Conservation (phyloP, 2,797 vertebrate species). For the Chiroxiphia lanceolata region DNA sequence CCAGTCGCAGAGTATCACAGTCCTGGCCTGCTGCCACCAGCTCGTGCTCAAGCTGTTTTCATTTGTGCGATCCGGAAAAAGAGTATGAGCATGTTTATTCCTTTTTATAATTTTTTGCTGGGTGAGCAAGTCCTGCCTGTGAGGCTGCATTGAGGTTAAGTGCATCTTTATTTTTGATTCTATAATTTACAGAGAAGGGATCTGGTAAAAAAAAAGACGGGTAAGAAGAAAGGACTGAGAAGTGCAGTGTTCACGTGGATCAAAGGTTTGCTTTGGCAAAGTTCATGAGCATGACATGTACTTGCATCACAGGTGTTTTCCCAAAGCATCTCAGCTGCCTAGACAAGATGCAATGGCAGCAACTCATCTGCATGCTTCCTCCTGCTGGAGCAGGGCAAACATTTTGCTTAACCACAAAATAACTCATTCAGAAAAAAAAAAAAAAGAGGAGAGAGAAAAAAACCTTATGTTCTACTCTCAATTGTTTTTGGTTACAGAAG, state of each 20-base stretch:
- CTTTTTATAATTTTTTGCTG: not conserved
- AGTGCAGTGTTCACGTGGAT: not conserved
- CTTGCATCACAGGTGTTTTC: slow-evolving; percentile 64
- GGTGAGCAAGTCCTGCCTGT: not conserved
- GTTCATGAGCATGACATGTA: not conserved
- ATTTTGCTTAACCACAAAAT: not conserved
- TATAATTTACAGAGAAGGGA: not conserved
- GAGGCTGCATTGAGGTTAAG: not conserved
- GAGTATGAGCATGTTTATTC: not conserved
- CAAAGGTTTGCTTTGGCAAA: slow-evolving; percentile 51
- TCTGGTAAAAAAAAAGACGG: not conserved
- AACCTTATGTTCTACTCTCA: not conserved
- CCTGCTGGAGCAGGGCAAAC: not conserved
- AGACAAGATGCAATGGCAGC: slow-evolving; percentile 37
- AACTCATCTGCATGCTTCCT: not conserved
- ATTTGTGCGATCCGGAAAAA: not conserved
- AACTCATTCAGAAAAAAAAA: not conserved
- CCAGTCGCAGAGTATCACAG: not conserved
- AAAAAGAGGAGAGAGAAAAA: fast-evolving
- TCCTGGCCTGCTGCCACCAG: not conserved
- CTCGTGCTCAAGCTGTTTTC: not conserved
- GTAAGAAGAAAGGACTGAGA: not conserved
- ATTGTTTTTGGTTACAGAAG: not conserved
- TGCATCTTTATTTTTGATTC: not conserved
- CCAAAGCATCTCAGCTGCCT: slow-evolving; percentile 37